A percentile compares a stretch with the other conserved stretches of the same genome.
Evolutionary conservation across 2,888 invertebrate species (phyloP).

Genomic region (Pterostichus niger): DNA sequence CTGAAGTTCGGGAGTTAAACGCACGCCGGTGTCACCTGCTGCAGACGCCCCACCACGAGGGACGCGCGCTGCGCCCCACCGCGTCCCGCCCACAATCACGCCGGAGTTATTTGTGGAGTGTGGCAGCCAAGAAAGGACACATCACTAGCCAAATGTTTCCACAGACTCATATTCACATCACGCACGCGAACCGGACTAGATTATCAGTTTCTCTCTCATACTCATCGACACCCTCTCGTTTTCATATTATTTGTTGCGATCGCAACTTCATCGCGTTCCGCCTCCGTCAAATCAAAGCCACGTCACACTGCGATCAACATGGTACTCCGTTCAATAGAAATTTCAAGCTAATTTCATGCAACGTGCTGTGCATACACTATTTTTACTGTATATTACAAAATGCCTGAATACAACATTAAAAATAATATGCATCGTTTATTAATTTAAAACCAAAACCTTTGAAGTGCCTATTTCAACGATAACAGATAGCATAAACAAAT

Average conservation of each 20-base stretch:
- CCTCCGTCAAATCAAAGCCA: conserved; percentile 8
- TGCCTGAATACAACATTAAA: conserved; percentile 1
- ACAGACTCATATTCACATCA: conserved; percentile 64
- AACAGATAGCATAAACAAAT: not conserved
- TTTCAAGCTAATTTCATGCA: conserved; percentile 36
- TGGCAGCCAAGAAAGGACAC: conserved; percentile 82
- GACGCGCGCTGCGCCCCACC: conserved; percentile 55
- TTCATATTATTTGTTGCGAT: not conserved
- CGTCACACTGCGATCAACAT: not conserved
- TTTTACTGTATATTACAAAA: conserved; percentile 27
- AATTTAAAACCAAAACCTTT: conserved; percentile 8
- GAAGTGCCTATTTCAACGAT: conserved; percentile 13
- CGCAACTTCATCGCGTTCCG: not conserved
- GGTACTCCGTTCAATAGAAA: conserved; percentile 1
- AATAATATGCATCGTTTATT: conserved; percentile 33
- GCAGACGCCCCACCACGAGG: conserved; percentile 60
- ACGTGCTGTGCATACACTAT: conserved; percentile 7
- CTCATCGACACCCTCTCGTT: conserved; percentile 30
- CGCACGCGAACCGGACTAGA: conserved; percentile 32
- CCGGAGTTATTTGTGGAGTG: conserved; percentile 80
- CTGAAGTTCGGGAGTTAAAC: conserved; percentile 49
- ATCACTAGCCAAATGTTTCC: conserved; percentile 70
- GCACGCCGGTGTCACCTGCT: conserved; percentile 64
- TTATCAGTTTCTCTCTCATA: conserved; percentile 44
- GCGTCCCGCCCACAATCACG: conserved; percentile 64